Base-by-base conservation (phyloP, 1,140 invertebrate species). In the Samia ricini region DNA sequence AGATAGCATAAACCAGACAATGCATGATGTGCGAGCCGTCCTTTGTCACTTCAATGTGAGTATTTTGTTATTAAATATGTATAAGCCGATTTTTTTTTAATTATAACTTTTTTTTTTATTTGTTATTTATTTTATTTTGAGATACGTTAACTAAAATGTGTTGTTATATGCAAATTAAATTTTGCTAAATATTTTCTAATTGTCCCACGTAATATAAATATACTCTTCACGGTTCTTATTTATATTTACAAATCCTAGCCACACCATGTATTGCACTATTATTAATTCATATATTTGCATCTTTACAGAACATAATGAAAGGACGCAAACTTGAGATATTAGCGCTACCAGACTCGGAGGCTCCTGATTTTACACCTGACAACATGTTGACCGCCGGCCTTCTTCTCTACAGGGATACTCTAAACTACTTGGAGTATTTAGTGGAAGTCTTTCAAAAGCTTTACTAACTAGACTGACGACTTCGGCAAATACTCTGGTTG, bases 391-490 rank as follows among this genome's bases (percentile, higher is more conserved):
- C 63, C 1, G 66, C 70, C 50, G 77, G 76, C 5, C 65, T 83
- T 7, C 72, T 81, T 29, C 74, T 89, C 8, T 89, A 88, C 74
- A 68, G 87, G 36, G 87, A 88, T 59, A 86, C 85, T 7, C 72
- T 89, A 8, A 84, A 83, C 64, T 88, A 85, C 60, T 67, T 89
- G 70, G 79, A 88, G 18, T 89, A 89, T 61, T 69, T 89, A 49
- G 64, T 58, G 8, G 79, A 85, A 62, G 78, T 89, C 48, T 89
- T 89, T 72, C 66, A 79, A 61, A 80, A 72, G 49, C 79, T 85
- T 70, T 76, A 78, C 62, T 74, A 79, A 15, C 65, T 68, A 76
- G 22, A 4, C 51, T 22, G 20, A 52, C 22, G 6, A 52, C 51
- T 22, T 42, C 33, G 61, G 63, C 64, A 42, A 61, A 54, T 24